phyloP scores from a whole-genome alignment of 2,888 invertebrate species.

The Aproaerema taeniolella region DNA sequence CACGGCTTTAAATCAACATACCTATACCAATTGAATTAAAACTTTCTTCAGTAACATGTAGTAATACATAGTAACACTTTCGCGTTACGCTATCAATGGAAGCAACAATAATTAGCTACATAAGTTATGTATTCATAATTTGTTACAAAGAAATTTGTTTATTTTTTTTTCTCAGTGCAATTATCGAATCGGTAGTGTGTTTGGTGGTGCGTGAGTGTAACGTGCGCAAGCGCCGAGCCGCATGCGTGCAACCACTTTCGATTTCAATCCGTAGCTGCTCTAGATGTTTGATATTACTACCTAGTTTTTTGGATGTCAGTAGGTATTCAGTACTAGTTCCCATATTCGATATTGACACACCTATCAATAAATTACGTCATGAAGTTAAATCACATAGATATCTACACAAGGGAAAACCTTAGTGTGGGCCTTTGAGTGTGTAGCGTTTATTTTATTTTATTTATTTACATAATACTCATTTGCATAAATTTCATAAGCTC shows the following conservation, averaged over 20 bases:
- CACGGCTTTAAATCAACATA: too few relatives aligned
- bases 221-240: conserved; percentile 7
- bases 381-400: too few relatives aligned
- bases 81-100: background rate
- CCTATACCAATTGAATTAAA: too few relatives aligned
- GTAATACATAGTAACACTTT: too few relatives aligned
- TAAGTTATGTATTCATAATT: conserved; percentile 4
- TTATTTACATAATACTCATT: too few relatives aligned
- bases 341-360: background rate
- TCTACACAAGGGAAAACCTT: too few relatives aligned
- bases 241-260: conserved; percentile 41
- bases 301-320: conserved; percentile 20
- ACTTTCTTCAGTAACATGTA: too few relatives aligned
- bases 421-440: too few relatives aligned
- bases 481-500: too few relatives aligned
- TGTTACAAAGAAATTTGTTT: conserved; percentile 1
- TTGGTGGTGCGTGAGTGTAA: conserved; percentile 6
- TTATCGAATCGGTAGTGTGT: conserved; percentile 24
- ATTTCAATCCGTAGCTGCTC: conserved; percentile 37
- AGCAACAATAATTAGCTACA: background rate
- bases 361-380: background rate
- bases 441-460: too few relatives aligned
- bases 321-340: conserved; percentile 2
- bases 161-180: conserved; percentile 11
- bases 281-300: conserved; percentile 21